These are phyloP conservation scores for Lepetodrilus schrolli DNA, from an alignment of 2,888 invertebrate genomes.

Conservation along the genomic window DNA sequence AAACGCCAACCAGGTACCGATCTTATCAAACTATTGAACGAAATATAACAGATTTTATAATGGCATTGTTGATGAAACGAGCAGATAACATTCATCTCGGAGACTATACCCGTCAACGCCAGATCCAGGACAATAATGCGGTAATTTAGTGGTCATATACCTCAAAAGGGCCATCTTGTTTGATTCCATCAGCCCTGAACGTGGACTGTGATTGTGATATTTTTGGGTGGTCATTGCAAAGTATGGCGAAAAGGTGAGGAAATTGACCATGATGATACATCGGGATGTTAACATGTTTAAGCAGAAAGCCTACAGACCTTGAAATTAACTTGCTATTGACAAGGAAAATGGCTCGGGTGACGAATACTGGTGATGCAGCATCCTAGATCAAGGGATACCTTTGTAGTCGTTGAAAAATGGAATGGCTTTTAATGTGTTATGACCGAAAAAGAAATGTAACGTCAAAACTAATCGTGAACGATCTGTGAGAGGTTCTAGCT, in stretches of 20 bases:
- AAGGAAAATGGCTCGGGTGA: no score
- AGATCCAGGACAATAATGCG: not conserved
- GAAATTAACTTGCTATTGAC: conserved; percentile 19
- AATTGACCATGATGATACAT: conserved; percentile 13
- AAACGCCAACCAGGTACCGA: not conserved
- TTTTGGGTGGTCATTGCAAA: not conserved
- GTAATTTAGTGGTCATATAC: not conserved
- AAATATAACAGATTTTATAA: conserved; percentile 24
- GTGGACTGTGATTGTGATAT: not conserved
- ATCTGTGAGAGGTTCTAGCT: no score
- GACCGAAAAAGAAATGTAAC: not conserved
- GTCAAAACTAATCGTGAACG: not conserved
- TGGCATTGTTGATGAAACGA: not conserved
- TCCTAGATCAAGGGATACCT: conserved; percentile 12
- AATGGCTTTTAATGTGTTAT: not conserved
- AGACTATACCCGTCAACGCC: not conserved
- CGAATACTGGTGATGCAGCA: not conserved
- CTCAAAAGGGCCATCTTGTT: not conserved
- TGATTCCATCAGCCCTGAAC: not conserved
- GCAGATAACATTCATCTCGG: not conserved
- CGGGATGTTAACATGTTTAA: not conserved
- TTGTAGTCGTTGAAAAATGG: not conserved
- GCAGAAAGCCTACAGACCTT: conserved; percentile 12
- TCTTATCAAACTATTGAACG: not conserved
- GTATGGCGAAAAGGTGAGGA: not conserved